A percentile compares a stretch with the other conserved stretches of the same genome.
phyloP scores from a whole-genome alignment of 2,797 vertebrate species.

The Sitta carolinensis region DNA sequence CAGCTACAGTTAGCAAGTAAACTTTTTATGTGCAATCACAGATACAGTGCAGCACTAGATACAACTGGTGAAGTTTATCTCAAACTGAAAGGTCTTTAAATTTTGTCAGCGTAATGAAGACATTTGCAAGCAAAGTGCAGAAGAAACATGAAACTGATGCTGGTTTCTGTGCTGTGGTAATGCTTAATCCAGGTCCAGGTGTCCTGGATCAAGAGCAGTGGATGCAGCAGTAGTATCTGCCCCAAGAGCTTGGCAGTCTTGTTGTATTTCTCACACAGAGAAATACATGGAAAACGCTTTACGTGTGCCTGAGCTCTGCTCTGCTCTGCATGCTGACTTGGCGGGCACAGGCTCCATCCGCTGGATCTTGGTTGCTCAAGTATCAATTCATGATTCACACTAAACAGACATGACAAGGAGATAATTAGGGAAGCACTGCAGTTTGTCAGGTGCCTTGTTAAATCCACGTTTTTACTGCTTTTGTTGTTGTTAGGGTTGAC shows the following conservation, averaged over 20 bases:
- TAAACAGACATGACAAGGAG: conserved; percentile 53
- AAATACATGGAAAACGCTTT: background rate
- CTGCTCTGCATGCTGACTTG: background rate
- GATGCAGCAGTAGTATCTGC: background rate
- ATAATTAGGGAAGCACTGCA: conserved; percentile 46
- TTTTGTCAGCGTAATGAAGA: background rate
- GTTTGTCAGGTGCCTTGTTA: conserved; percentile 60
- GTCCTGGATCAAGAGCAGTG: background rate
- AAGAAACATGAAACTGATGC: background rate
- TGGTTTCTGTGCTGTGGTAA: background rate
- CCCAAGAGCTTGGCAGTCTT: background rate
- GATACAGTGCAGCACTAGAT: background rate
- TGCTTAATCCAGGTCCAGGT: background rate
- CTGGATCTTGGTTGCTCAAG: background rate
- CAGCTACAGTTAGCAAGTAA: background rate
- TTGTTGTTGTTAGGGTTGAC: conserved; percentile 29
- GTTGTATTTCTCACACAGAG: background rate
- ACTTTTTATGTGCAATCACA: background rate
- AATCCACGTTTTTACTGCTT: background rate
- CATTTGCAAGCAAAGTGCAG: background rate
- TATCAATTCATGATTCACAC: background rate
- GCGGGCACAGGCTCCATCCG: background rate
- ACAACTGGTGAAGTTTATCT: background rate
- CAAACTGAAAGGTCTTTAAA: background rate
- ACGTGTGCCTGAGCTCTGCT: accelerated